Base-by-base conservation (phyloP, 2,888 invertebrate species). In the Antheraea yamamai region DNA sequence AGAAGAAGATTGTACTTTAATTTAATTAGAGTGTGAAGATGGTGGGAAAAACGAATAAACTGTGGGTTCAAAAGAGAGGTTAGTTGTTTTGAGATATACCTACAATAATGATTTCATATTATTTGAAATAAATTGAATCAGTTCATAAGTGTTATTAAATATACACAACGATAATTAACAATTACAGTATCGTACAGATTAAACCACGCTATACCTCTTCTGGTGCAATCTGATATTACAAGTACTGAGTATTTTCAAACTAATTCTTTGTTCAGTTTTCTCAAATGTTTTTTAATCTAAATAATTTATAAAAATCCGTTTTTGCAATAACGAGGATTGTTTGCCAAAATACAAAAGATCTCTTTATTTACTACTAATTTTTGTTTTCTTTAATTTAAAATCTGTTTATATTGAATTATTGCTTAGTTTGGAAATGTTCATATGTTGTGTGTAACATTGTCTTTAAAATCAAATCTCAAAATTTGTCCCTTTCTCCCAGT, bases 21-120 rank as follows among this genome's bases (percentile, higher is more conserved):
- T 70, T 39, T 1, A 20, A 70, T 35, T 39, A 39, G 7, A 16
- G 52, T 66, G 23, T n/a, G 4, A 75, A 75, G 61, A 94, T 94
- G 93, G 92, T 92, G 35, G 89, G 88, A 66, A 92, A 93, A 84
- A 84, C 85, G 0, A 91, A 87, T 77, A 94, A 91, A 83, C 87
- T 93, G 76, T 94, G 88, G 79, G 95, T 95, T 70, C 83, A 91
- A 61, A 95, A 95, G 84, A 87, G 95, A 88, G 92, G 95, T 95
- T 87, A 85, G 85, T n/a, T n/a, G 4, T 26, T 51, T 66, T 66
- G 30, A 30, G 64, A 30, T 14, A 30, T 66, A 30, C 14, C 10
- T 61, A 23, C n/a, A 64, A 64, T 26, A 26, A 61, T 61, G 3
- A 26, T 14, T 14, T 64, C 4, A 64, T 16, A 26, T 14, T 64